Percentiles rank a stretch among this genome's conserved stretches.
Conservation (phyloP, 1,140 invertebrate genomes). For the Sycophaga agraensis region DNA sequence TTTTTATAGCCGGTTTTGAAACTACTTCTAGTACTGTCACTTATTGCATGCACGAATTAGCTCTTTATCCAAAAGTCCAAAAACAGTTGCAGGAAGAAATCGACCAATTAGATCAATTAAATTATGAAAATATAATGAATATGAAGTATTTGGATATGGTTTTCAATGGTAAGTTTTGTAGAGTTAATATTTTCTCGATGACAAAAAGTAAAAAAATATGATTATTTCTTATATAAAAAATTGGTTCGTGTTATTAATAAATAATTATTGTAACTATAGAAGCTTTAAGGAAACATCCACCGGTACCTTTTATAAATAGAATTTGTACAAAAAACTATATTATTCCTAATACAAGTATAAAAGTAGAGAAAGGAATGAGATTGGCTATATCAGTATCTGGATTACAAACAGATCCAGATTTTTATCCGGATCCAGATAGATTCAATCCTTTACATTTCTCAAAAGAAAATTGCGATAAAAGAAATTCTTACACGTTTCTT, state of each 20-base stretch:
- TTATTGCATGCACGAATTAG: conserved; percentile 42
- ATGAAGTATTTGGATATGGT: conserved; percentile 52
- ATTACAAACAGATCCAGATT: conserved; percentile 49
- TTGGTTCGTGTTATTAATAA: too few relatives aligned
- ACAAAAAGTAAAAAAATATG: background rate
- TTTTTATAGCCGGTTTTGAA: conserved; percentile 41
- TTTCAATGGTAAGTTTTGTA: conserved; percentile 29
- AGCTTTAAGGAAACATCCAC: conserved; percentile 55
- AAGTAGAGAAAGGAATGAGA: conserved; percentile 38
- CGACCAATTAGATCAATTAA: conserved; percentile 32
- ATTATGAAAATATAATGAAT: conserved; percentile 46
- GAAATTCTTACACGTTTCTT: conserved; percentile 53
- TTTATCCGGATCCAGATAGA: conserved; percentile 61
- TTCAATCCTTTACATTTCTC: conserved; percentile 66
- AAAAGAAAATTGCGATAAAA: conserved; percentile 46
- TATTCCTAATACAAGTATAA: conserved; percentile 40
- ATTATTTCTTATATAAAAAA: background rate
- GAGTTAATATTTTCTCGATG: background rate
- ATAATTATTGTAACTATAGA: too few relatives aligned
- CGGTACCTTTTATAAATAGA: conserved; percentile 46
- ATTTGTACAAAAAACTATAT: conserved; percentile 48
- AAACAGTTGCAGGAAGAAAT: conserved; percentile 44
- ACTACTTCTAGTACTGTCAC: conserved; percentile 33
- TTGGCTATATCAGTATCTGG: conserved; percentile 37
- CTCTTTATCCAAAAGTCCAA: conserved; percentile 37